Conservation (phyloP, 1,140 invertebrate species). For the Meloidogyne exigua region DNA sequence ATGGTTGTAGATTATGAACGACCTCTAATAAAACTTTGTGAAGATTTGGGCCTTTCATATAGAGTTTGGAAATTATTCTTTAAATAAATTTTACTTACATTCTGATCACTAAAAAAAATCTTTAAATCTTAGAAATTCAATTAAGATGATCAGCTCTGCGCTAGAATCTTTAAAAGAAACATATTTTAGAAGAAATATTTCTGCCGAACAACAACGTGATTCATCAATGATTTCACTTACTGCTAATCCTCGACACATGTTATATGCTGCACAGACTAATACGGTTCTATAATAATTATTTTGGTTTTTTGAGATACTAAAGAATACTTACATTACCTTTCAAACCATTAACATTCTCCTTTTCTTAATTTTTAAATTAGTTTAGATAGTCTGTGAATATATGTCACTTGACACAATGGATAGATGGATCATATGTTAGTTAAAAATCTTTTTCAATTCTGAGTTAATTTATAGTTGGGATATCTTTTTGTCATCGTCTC, state of each 20-base stretch:
- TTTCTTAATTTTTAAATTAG: conserved; percentile 64
- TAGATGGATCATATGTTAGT: conserved; percentile 86
- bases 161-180: conserved; percentile 81
- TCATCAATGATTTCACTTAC: conserved; percentile 90
- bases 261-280: conserved; percentile 89
- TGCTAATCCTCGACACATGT: conserved; percentile 81
- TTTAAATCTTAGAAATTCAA: too few relatives aligned
- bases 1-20: conserved; percentile 96
- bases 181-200: conserved; percentile 83
- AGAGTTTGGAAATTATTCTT: conserved; percentile 68
- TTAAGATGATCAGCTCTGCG: conserved; percentile 75
- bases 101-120: conserved; percentile 17
- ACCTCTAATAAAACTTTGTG: conserved; percentile 88
- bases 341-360: too few relatives aligned
- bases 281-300: conserved; percentile 66
- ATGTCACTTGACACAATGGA: conserved; percentile 90
- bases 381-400: conserved; percentile 84
- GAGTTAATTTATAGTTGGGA: conserved; percentile 72
- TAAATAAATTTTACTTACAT: conserved; percentile 3
- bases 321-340: too few relatives aligned
- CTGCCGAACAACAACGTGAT: conserved; percentile 84
- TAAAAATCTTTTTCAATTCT: neutral
- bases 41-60: conserved; percentile 92
- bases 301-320: too few relatives aligned
- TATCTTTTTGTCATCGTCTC: conserved; percentile 80